Base-by-base conservation (phyloP, 2,888 invertebrate species). In the Eumerus sabulonum region DNA sequence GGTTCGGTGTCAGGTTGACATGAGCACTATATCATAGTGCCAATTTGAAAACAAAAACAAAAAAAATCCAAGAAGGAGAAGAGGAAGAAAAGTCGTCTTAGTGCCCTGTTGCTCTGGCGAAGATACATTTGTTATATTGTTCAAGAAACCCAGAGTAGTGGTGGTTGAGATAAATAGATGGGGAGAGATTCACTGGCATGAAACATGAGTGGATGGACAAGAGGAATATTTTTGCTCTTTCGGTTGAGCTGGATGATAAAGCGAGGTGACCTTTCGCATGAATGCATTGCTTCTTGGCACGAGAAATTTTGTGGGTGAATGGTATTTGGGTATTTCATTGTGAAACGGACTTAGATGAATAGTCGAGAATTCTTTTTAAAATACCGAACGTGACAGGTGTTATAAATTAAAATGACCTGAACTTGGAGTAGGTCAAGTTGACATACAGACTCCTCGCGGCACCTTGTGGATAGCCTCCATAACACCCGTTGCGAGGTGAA, bases 1-100 rank as follows among this genome's bases (percentile, higher is more conserved):
- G 64, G 68, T 79, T 60, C 68, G 74, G 79, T 79, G 79, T 79
- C 79, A 79, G 74, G 64, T 79, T 79, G 79, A 74, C 79, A 74
- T 68, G 74, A 64, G 59, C 53, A 79, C 74, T 79, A 79, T 74
- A 79, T 79, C 79, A 79, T 70, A 74, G 60, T 74, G 74, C 79
- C 79, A 79, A 79, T 79, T 79, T 79, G 68, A 79, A 74, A 27
- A 7, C 2, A 27, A 7, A 27, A 27, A 27, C 3, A 27, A 27
- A 7, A 27, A 27, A 27, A 27, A 27, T 4, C 2, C 27, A 7
- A 27, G 27, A 2, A 7, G 3, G 7, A 7, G 27, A 27, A 7
- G 7, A 27, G 27, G 7, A 27, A 60, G 74, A 45, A 79, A 68
- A 48, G 63, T 68, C 45, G 59, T 19, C 47, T 19, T 53, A 57